These are phyloP conservation scores for Cairina moschata DNA, from an alignment of 2,113 vertebrate species.

Conservation along the genomic window DNA sequence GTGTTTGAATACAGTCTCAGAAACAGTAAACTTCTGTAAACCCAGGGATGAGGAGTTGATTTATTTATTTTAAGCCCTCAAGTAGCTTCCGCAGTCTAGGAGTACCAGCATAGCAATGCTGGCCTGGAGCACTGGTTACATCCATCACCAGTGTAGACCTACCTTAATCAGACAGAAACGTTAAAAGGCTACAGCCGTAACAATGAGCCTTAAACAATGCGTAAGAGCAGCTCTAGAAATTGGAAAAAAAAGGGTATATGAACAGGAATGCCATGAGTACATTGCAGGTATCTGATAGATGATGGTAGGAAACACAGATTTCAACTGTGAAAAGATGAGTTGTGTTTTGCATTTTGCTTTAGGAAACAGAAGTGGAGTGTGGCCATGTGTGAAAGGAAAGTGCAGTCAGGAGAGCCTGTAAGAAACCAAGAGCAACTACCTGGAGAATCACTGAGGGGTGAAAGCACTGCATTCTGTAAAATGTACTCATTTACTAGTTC, in stretches of 20 bases:
- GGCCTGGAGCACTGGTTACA: neutral
- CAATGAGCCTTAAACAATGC: neutral
- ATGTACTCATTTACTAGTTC: neutral
- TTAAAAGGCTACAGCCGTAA: neutral
- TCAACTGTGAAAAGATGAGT: neutral
- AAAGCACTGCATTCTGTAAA: neutral
- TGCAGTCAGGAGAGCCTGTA: neutral
- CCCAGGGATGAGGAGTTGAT: no score
- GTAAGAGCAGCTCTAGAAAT: neutral
- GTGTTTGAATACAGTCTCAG: neutral
- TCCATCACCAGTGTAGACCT: neutral
- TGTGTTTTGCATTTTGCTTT: neutral
- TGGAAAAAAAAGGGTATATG: neutral
- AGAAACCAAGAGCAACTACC: neutral
- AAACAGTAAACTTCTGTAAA: neutral
- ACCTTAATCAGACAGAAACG: neutral
- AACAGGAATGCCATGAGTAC: neutral
- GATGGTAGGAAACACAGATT: neutral
- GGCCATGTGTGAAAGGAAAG: neutral
- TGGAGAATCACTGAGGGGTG: no score
- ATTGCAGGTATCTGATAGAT: rapidly evolving
- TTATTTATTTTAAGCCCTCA: neutral
- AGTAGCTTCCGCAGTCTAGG: neutral
- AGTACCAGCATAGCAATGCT: neutral
- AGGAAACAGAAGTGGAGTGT: neutral